These are phyloP conservation scores for Chaenocephalus aceratus DNA, from an alignment of 2,113 vertebrate genomes.

Conservation along the genomic window DNA sequence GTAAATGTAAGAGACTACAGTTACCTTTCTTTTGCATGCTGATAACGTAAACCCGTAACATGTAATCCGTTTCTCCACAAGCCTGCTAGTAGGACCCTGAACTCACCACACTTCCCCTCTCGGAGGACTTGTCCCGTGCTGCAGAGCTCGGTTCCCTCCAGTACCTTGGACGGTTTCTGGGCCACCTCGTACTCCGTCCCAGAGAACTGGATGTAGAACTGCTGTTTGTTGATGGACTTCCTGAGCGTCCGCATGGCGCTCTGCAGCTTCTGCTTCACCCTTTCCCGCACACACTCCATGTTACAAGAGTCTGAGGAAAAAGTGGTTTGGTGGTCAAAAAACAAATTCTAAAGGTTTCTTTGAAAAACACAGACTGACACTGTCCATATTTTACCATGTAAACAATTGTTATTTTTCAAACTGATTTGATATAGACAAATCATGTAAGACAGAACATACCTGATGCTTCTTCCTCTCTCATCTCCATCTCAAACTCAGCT, in stretches of 20 bases:
- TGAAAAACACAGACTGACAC: no score
- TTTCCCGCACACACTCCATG: slow-evolving; percentile 90
- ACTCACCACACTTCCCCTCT: slow-evolving; percentile 91
- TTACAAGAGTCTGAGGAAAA: slow-evolving; percentile 88
- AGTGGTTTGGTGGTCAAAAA: neutral
- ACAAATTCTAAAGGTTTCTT: neutral
- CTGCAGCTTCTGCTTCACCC: slow-evolving; percentile 92
- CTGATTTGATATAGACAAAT: neutral
- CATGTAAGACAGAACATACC: slow-evolving; percentile 76
- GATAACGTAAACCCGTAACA: no score
- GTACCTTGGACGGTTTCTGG: slow-evolving; percentile 86
- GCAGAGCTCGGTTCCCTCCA: slow-evolving; percentile 86
- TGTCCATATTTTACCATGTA: no score
- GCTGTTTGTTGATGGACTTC: slow-evolving; percentile 95
- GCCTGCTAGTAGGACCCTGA: neutral
- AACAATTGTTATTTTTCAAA: no score
- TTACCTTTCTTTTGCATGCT: no score
- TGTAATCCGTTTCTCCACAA: no score
- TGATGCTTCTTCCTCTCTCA: slow-evolving; percentile 91
- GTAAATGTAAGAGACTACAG: no score
- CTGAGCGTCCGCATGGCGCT: slow-evolving; percentile 91
- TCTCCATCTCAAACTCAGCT: slow-evolving; percentile 94
- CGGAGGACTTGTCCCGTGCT: slow-evolving; percentile 89
- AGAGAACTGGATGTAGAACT: slow-evolving; percentile 94
- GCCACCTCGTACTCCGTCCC: slow-evolving; percentile 95